Evolutionary conservation across 2,888 invertebrate genomes (phyloP).

Genomic region (Germaria angustata): DNA sequence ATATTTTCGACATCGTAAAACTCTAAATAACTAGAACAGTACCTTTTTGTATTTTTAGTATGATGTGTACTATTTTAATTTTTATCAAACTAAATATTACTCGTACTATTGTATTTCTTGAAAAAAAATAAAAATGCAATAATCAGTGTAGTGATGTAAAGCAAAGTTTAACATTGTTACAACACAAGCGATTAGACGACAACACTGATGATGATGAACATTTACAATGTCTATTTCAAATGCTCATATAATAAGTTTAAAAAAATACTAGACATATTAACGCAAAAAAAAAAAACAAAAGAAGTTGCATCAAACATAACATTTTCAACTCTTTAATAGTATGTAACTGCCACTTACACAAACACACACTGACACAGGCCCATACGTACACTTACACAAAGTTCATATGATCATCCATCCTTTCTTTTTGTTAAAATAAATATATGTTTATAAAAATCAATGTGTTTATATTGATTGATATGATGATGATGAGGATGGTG

Average conservation of each 20-base stretch:
- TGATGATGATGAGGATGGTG: slow-evolving; percentile 48
- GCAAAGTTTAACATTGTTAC: slow-evolving; percentile 57
- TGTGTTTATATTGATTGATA: slow-evolving; percentile 65
- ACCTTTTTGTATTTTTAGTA: too few species aligned
- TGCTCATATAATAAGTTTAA: slow-evolving; percentile 11
- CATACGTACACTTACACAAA: background rate
- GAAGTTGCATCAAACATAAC: slow-evolving; percentile 23
- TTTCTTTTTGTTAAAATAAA: slow-evolving; percentile 11
- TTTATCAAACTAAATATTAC: too few species aligned
- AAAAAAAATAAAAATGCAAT: slow-evolving; percentile 10
- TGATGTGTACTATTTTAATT: too few species aligned
- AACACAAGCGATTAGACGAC: slow-evolving; percentile 59
- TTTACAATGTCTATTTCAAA: slow-evolving; percentile 32
- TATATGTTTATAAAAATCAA: slow-evolving; percentile 33
- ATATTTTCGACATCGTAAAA: background rate
- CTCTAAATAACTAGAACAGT: background rate
- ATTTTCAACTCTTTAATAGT: background rate
- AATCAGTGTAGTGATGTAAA: slow-evolving; percentile 58
- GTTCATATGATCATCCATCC: slow-evolving; percentile 24
- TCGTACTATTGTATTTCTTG: background rate
- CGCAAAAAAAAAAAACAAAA: background rate
- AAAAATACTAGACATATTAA: background rate
- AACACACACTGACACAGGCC: background rate
- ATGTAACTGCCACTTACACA: slow-evolving; percentile 11
- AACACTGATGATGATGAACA: slow-evolving; percentile 6